Base-by-base conservation (phyloP, 92 coral and sea anemone genomes). In the Epizoanthus rinbou region DNA sequence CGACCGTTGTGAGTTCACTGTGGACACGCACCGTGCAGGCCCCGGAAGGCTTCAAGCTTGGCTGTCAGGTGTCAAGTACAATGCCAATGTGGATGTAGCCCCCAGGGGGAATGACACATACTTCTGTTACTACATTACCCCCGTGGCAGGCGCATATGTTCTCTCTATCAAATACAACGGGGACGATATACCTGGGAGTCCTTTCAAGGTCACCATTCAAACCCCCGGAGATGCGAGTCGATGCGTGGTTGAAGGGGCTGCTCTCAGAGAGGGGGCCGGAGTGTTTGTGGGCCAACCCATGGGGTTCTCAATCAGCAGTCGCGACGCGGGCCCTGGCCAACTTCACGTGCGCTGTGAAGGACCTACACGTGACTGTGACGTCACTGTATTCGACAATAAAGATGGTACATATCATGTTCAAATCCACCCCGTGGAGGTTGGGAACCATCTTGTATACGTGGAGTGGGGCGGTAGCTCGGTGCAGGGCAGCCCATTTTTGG, bases 401-500 rank as follows among this genome's bases (percentile, higher is more conserved):
- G 99, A 96, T 73, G 93, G 92, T 15, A 93, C 98, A 0, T 96
- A 93, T 84, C 91, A 91, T 69, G 89, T 96, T 70, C 95, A 96
- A 88, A 91, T 96, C 28, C 88, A 66, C 64, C 99, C 99, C 1
- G 86, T 90, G 16, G 99, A 96, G 74, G 88, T 91, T 43, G 99
- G 99, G 9, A 88, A 81, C 45, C 99, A 96, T 43, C 82, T 94
- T 31, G 94, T 96, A 45, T 91, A 90, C 78, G 94, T 96, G 63
- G 95, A 94, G 75, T 96, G 98, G 98, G 99, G 98, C 25, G 92
- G 91, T 16, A 85, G 88, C 47, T 88, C 98, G 8, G 92, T 96
- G 3, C 89, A 96, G 35, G 99, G 99, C n/a, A 96, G 99, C 69
- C 99, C 99, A 8, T 96, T 93, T 69, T 76, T 91, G 59, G 94